A percentile compares a stretch with the other conserved stretches of the same genome.
These are phyloP conservation scores for Tetramorium simillimum DNA, from an alignment of 1,140 invertebrate species.

Conservation along the genomic window DNA sequence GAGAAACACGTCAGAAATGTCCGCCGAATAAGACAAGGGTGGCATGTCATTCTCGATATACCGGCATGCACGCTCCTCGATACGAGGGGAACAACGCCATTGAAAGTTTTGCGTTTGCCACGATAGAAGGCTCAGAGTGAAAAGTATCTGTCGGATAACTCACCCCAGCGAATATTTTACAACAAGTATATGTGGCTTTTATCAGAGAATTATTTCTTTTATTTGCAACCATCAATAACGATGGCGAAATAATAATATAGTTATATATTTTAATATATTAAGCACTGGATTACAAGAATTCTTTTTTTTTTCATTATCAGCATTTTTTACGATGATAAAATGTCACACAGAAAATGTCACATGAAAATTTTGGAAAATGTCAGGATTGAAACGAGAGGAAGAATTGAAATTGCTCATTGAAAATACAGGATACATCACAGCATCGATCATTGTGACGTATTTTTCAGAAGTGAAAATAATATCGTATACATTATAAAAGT, in stretches of 20 bases:
- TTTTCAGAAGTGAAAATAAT: background rate
- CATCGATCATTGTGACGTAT: background rate
- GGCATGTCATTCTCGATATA: slow-evolving; percentile 59
- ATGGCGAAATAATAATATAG: background rate
- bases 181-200: background rate
- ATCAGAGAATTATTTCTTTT: background rate
- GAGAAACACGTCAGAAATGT: slow-evolving; percentile 62
- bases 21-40: slow-evolving; percentile 64
- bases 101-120: slow-evolving; percentile 44
- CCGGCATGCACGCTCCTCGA: slow-evolving; percentile 4
- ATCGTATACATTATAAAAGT: background rate
- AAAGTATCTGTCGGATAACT: slow-evolving; percentile 36
- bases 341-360: background rate
- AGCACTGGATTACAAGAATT: background rate
- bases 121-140: slow-evolving; percentile 10
- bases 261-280: background rate
- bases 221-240: background rate
- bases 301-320: background rate
- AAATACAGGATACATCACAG: background rate
- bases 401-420: background rate
- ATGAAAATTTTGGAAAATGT: background rate
- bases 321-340: background rate
- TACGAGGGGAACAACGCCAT: slow-evolving; percentile 19
- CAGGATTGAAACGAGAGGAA: background rate
- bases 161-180: background rate